Percentiles rank a stretch among this genome's conserved stretches.
Evolutionary conservation across 2,797 vertebrate genomes (phyloP).

Genomic region (Propithecus deckenii): DNA sequence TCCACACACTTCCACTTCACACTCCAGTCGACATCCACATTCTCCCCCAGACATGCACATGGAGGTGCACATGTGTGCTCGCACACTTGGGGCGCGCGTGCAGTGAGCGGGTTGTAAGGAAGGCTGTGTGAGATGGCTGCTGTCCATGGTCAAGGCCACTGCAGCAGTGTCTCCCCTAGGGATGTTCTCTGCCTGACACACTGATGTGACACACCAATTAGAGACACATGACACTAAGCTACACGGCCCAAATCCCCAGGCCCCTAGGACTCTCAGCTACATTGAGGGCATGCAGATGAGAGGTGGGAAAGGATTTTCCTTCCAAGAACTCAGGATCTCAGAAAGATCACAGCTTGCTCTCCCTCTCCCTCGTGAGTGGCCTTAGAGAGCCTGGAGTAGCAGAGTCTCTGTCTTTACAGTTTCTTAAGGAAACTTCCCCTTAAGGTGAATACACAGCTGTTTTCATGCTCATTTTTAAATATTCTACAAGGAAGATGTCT

Average conservation of each 20-base stretch:
- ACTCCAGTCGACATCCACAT: not conserved
- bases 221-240: not conserved
- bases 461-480: not conserved
- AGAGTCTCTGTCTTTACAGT: not conserved
- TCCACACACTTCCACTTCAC: not conserved
- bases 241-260: not conserved
- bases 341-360: not conserved
- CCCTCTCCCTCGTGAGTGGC: not conserved
- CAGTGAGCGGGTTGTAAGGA: not conserved
- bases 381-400: not conserved
- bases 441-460: not conserved
- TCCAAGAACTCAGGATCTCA: constrained; percentile 31
- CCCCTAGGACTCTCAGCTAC: not conserved
- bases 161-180: not conserved
- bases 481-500: not conserved
- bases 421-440: not conserved
- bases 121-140: not conserved
- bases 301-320: not conserved
- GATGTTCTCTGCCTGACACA: not conserved
- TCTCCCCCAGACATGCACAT: not conserved
- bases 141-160: not conserved
- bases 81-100: not conserved
- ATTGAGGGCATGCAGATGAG: not conserved
- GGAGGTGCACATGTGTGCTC: not conserved
- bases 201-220: not conserved